Evolutionary conservation across 2,113 vertebrate species (phyloP), one percentile per base, ranked within the genome.

Genomic region (Argyrosomus japonicus): DNA sequence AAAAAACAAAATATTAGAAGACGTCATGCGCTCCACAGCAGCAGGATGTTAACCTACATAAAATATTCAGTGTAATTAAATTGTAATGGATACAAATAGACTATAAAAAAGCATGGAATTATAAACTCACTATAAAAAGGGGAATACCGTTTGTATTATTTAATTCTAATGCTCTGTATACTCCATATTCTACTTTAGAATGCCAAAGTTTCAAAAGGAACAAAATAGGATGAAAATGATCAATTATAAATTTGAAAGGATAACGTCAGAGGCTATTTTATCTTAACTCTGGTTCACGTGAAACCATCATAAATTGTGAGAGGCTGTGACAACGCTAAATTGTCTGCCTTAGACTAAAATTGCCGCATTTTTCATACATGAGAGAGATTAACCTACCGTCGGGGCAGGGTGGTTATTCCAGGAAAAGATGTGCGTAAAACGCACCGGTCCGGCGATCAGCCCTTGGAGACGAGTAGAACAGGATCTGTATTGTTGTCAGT

Each of bases 401-500:
- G 53, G 27, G 27, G 23, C 43, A 43, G 56, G 18, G 47, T 18
- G 68, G 51, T 29, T 71, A 73, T 67, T 82, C 73, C 64, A 47
- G 64, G 60, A 45, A 67, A 48, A 50, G 61, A 81, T 65, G 89
- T 68, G 88, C 85, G 84, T 87, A 81, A 89, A 87, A 50, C 48
- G 82, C 85, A 75, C 63, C 61, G 40, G 50, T 87, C 84, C 70
- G 75, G 48, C 40, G 47, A 70, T 51, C 70, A 45, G 58, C 76
- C 69, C 61, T 68, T 70, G 75, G 84, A 75, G 63, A 58, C 17
- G 40, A 77, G 78, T 48, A 23, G 71, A 67, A 58, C 67, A 13
- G 76, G 50, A 58, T 69, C 57, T 82, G 40, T 53, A 43, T 25
- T 61, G 21, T 73, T 48, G 53, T 61, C 25, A 32, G 15, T 29